Percentiles rank a stretch among this genome's conserved stretches.
phyloP scores from a whole-genome alignment of 2,113 vertebrate species.

The Geothlypis trichas region DNA sequence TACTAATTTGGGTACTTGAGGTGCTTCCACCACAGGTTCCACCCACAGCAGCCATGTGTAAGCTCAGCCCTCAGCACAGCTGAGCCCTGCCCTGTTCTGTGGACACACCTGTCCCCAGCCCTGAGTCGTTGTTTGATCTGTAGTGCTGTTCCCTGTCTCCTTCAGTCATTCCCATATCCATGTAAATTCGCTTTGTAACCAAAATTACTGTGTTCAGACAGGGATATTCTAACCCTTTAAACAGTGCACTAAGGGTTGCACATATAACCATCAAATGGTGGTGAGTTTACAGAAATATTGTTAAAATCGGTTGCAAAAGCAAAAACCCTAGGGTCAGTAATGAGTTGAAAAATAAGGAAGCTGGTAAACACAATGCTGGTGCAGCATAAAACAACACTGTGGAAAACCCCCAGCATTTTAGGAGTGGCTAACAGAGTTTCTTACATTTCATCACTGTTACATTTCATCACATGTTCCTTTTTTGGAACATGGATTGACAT shows the following conservation, averaged over 20 bases:
- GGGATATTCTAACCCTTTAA: neutral
- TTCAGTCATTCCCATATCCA: fast-evolving
- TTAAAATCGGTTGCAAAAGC: neutral
- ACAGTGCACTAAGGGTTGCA: neutral
- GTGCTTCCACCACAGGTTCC: neutral
- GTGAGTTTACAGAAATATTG: neutral
- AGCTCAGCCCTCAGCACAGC: neutral
- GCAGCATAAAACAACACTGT: neutral
- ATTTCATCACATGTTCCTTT: neutral
- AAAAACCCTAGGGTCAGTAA: neutral
- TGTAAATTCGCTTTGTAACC: neutral
- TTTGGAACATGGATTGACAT: neutral
- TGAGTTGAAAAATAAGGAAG: neutral
- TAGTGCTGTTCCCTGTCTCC: neutral
- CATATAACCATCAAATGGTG: neutral
- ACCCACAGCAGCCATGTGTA: neutral
- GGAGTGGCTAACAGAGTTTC: neutral
- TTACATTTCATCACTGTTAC: neutral
- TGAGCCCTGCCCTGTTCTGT: neutral
- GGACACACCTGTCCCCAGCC: neutral
- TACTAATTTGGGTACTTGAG: neutral
- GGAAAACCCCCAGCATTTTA: neutral
- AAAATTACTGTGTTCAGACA: neutral
- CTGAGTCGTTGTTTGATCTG: fast-evolving
- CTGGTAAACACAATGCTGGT: neutral